Evolutionary conservation across 2,888 invertebrate species (phyloP).

Genomic region (Strigamia crassipes): DNA sequence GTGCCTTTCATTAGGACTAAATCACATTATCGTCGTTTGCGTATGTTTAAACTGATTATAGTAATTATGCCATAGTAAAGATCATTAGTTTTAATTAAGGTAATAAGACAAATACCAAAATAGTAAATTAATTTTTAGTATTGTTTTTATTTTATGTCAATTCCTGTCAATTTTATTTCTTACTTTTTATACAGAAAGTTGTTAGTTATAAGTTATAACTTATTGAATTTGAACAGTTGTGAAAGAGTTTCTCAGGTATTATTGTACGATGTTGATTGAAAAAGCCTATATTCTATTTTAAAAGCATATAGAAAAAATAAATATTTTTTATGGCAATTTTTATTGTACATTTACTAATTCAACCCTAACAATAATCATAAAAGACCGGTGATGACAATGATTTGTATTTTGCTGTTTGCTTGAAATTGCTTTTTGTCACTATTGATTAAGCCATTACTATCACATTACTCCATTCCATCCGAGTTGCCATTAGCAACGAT

Average conservation of each 20-base stretch:
- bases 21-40: neutral
- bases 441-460: constrained; percentile 6
- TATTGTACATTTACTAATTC: neutral
- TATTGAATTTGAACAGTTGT: neutral
- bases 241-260: neutral
- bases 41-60: neutral
- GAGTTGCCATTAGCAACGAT: neutral
- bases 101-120: neutral
- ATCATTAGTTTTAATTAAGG: neutral
- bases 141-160: neutral
- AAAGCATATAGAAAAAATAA: neutral
- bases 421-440: neutral
- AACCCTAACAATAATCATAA: neutral
- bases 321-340: neutral
- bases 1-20: neutral
- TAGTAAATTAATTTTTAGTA: neutral
- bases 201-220: neutral
- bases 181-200: neutral
- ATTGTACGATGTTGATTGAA: neutral
- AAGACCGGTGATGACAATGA: neutral
- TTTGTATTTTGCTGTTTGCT: neutral
- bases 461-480: neutral
- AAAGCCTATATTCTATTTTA: neutral
- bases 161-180: neutral
- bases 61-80: neutral